Evolutionary conservation across 64 coral and sea anemone genomes (phyloP), one percentile per base, ranked within the genome.

Genomic region (Cladopsammia gracilis): DNA sequence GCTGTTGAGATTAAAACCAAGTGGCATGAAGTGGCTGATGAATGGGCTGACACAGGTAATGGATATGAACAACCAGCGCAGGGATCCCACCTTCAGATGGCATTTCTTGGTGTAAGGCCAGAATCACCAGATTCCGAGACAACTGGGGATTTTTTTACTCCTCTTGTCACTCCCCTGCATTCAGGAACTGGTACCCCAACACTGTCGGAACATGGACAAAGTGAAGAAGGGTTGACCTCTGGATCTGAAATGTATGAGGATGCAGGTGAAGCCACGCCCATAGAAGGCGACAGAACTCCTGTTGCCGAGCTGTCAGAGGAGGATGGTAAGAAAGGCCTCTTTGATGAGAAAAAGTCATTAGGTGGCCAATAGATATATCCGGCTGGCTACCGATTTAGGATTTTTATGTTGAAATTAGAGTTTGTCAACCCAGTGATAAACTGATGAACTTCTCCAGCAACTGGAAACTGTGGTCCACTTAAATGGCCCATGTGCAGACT

Each of bases 111-210:
- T 66, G 42, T 48, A 8, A 83, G 79, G 11, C 1, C 79, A 44
- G 79, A 44, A 4, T 97, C 95, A 7, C 64, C 86, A 6, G 95
- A 97, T 56, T 94, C 95, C 18, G 86, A 77, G 19, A 85, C 77
- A 10, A 94, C 91, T 4, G 88, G 91, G 3, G 95, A 97, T 10
- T 94, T 91, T 87, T 68, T 87, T 47, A 94, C 92, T 22, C 95
- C 95, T 1, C 75, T 60, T 12, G 84, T 60, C 18, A 94, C 92
- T 57, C 92, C 95, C 8, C 60, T 67, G 7, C 61, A 79, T 15
- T 97, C 95, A 0, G 92, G 86, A 64, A 23, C 90, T 62, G 57
- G 82, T 3, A 94, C 92, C 14, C 95, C 95, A 60, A 67, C 77
- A 16, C 95, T 76, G 45, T 96, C 95, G 0, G 73, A 89, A 15